phyloP scores from a whole-genome alignment of 2,888 invertebrate species.

The Drosophila atripex region DNA sequence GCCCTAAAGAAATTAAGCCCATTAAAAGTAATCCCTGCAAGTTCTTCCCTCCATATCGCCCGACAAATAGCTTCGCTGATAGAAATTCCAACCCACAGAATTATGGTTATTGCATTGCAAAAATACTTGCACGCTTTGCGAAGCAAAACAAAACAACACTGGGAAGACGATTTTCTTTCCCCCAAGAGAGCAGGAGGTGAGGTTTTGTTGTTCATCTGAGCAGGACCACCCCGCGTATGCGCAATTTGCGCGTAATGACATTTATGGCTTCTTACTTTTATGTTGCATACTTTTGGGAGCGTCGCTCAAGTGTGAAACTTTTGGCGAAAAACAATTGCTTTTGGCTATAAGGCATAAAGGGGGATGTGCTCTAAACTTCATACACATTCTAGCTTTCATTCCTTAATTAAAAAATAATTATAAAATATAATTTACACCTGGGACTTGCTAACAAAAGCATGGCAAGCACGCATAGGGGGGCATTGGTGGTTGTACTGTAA shows the following conservation, averaged over 20 bases:
- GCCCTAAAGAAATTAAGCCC: background rate
- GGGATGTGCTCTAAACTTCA: background rate
- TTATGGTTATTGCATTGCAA: slow-evolving; percentile 16
- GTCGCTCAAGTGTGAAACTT: slow-evolving; percentile 14
- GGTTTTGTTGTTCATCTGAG: slow-evolving; percentile 5
- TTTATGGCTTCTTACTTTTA: slow-evolving; percentile 27
- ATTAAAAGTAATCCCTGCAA: background rate
- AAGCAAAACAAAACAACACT: slow-evolving; percentile 3
- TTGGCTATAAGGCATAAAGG: background rate
- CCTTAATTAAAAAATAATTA: background rate
- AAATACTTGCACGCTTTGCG: slow-evolving; percentile 10
- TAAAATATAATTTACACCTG: background rate
- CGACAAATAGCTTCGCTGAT: background rate
- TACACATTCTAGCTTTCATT: background rate
- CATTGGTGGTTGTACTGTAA: background rate
- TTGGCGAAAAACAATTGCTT: background rate
- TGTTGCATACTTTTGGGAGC: slow-evolving; percentile 23
- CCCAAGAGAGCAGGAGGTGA: background rate
- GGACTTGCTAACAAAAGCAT: background rate
- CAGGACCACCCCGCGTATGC: slow-evolving; percentile 31
- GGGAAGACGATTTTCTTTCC: slow-evolving; percentile 8
- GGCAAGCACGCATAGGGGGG: background rate
- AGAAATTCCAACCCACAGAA: slow-evolving; percentile 10
- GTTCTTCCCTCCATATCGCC: background rate
- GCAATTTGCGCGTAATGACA: slow-evolving; percentile 33